A percentile compares a stretch with the other conserved stretches of the same genome.
Evolutionary conservation across 2,888 invertebrate species (phyloP).

Genomic region (Eilema griseolum): DNA sequence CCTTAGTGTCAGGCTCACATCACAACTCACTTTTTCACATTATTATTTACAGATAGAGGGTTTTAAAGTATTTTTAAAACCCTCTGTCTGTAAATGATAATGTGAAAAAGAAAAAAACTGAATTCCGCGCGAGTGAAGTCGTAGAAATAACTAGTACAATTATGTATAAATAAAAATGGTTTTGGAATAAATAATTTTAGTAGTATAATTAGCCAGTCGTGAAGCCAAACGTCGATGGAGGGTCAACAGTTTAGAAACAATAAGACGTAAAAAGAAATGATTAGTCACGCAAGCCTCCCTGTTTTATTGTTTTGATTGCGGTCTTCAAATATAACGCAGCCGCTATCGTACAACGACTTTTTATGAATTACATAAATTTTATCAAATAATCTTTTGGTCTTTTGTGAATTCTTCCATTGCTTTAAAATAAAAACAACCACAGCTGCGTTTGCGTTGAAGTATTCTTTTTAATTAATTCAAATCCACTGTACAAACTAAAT

Average conservation of each 20-base stretch:
- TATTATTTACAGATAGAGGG: no score
- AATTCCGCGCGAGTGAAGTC: neutral
- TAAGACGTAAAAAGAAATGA: constrained; percentile 80
- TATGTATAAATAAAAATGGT: constrained; percentile 61
- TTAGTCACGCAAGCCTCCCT: constrained; percentile 79
- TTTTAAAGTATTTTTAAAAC: no score
- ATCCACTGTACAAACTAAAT: no score
- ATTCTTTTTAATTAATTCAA: neutral
- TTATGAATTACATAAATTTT: neutral
- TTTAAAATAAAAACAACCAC: neutral
- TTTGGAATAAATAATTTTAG: constrained; percentile 76
- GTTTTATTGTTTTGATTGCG: constrained; percentile 53
- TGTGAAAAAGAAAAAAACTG: neutral
- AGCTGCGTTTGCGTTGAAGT: neutral
- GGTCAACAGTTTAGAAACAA: constrained; percentile 84
- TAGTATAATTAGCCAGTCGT: constrained; percentile 72
- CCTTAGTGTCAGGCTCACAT: no score
- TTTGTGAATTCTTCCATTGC: neutral
- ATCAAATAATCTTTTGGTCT: constrained; percentile 3
- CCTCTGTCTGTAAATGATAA: no score
- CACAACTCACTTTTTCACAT: no score
- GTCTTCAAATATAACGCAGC: constrained; percentile 52
- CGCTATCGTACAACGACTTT: constrained; percentile 18
- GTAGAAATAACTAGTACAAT: constrained; percentile 13
- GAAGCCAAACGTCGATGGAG: constrained; percentile 74